These are phyloP conservation scores for Gobio occitaniae DNA, from an alignment of 2,797 vertebrate species.

Conservation along the genomic window DNA sequence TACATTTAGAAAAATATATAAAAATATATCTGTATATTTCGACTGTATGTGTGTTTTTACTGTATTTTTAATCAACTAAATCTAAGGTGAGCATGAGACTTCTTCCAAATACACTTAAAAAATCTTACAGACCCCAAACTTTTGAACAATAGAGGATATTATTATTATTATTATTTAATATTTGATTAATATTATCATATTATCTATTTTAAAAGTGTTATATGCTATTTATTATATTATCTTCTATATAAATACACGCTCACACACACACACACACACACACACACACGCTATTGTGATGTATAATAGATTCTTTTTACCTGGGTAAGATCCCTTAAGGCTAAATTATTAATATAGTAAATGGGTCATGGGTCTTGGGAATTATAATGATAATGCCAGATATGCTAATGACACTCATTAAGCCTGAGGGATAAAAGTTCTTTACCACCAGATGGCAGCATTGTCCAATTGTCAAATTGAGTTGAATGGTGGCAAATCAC, in stretches of 20 bases:
- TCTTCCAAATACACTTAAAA: not conserved
- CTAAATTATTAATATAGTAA: slow-evolving; percentile 26
- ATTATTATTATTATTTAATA: not conserved
- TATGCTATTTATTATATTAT: not conserved
- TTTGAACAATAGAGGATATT: not conserved
- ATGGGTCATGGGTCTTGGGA: slow-evolving; percentile 37
- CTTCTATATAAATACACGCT: no score
- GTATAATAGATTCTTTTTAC: not conserved
- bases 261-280: no score
- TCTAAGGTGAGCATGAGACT: not conserved
- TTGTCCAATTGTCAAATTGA: slow-evolving; percentile 9
- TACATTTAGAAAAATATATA: not conserved
- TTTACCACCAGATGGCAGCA: slow-evolving; percentile 42
- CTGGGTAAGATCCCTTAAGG: not conserved
- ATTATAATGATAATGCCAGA: not conserved
- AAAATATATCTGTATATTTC: not conserved
- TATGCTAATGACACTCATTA: slow-evolving; percentile 7
- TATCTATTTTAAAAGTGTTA: not conserved
- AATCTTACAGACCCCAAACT: not conserved
- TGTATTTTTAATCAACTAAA: not conserved
- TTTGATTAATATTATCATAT: not conserved
- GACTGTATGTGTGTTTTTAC: not conserved
- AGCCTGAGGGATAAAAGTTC: not conserved
- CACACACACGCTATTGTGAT: not conserved
- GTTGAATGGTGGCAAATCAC: not conserved